Evolutionary conservation across 2,888 invertebrate species (phyloP), one percentile per base, ranked within the genome.

Genomic region (Terebella lapidaria): DNA sequence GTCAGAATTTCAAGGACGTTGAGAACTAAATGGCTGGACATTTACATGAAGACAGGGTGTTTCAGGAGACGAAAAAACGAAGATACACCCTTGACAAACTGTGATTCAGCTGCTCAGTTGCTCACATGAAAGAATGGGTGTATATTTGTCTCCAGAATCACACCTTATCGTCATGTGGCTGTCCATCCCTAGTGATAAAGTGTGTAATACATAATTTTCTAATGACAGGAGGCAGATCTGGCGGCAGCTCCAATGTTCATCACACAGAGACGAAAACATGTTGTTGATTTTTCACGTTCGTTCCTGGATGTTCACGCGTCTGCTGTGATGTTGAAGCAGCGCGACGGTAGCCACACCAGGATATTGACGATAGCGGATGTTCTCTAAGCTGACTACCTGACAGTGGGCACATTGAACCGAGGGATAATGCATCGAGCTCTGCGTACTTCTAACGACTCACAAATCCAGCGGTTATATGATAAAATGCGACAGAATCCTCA

Each of bases 151-250:
- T n/a, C n/a, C n/a, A n/a, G n/a, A n/a, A n/a, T n/a, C n/a, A n/a
- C n/a, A n/a, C n/a, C n/a, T n/a, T n/a, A n/a, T n/a, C n/a, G n/a
- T n/a, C n/a, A n/a, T n/a, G n/a, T n/a, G n/a, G n/a, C n/a, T n/a
- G n/a, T n/a, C n/a, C n/a, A n/a, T n/a, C n/a, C n/a, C n/a, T n/a
- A n/a, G n/a, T n/a, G n/a, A n/a, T n/a, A n/a, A n/a, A n/a, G n/a
- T 22, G 15, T 22, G 26, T 53, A 25, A 22, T 53, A 15, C 15
- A 22, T 15, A 10, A 25, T 53, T 53, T 3, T n/a, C n/a, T n/a
- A n/a, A n/a, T n/a, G n/a, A n/a, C 58, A 61, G 61, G 52, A 58
- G n/a, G 61, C 58, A 1, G 61, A 61, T 22, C 35, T 61, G 20
- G 61, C 61, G n/a, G 61, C 61, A 3, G 61, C 49, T 1, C 61